A percentile compares a stretch with the other conserved stretches of the same genome.
These are phyloP conservation scores for Diabrotica undecimpunctata DNA, from an alignment of 1,140 invertebrate species.

Conservation along the genomic window DNA sequence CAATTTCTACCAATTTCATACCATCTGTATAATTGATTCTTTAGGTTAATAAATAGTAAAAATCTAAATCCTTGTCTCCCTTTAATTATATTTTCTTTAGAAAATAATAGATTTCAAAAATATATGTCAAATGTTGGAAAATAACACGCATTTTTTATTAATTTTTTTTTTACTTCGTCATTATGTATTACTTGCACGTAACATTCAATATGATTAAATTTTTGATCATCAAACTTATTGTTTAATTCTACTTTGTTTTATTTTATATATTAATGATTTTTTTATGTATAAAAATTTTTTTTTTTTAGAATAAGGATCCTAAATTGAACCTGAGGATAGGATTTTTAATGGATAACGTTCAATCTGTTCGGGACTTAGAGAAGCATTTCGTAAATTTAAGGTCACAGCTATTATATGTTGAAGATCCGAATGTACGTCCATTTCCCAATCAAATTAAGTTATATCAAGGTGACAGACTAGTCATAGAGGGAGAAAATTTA, in stretches of 20 bases:
- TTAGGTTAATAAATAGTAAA: too few relatives aligned
- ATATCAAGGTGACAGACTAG: slow-evolving; percentile 91
- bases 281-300: background rate
- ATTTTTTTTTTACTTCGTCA: too few relatives aligned
- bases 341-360: slow-evolving; percentile 95
- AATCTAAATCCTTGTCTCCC: too few relatives aligned
- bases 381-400: slow-evolving; percentile 78
- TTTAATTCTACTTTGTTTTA: background rate
- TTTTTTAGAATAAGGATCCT: slow-evolving; percentile 37
- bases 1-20: too few relatives aligned
- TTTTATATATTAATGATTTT: background rate
- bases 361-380: slow-evolving; percentile 80
- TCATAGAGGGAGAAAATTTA: slow-evolving; percentile 91
- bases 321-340: slow-evolving; percentile 72
- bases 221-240: too few relatives aligned
- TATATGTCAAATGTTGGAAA: too few relatives aligned
- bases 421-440: slow-evolving; percentile 87
- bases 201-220: too few relatives aligned
- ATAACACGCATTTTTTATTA: too few relatives aligned
- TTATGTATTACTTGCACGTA: too few relatives aligned
- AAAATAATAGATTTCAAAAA: too few relatives aligned
- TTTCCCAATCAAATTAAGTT: slow-evolving; percentile 83
- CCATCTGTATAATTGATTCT: too few relatives aligned
- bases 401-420: slow-evolving; percentile 80
- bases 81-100: too few relatives aligned